Percentiles rank a stretch among this genome's conserved stretches.
These are phyloP conservation scores for Patiria miniata DNA, from an alignment of 35 echinoderm and acorn worm species.

Conservation along the genomic window DNA sequence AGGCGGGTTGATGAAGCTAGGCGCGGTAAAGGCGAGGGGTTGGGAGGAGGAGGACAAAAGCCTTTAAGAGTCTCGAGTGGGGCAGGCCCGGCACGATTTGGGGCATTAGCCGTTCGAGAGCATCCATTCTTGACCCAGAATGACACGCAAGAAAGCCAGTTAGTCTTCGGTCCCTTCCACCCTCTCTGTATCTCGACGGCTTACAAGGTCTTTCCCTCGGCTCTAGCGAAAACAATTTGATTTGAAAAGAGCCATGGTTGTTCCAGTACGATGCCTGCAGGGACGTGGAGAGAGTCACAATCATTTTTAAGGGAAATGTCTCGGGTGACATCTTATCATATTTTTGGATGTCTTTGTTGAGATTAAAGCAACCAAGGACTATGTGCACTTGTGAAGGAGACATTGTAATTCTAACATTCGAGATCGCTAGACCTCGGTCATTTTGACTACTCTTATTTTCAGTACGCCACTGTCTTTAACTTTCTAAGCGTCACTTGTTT, in stretches of 20 bases:
- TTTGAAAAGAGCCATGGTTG: conserved; percentile 8
- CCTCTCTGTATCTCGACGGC: not conserved
- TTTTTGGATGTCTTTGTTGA: not conserved
- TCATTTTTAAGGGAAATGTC: not conserved
- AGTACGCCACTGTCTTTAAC: too few relatives aligned
- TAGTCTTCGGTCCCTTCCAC: not conserved
- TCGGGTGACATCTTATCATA: not conserved
- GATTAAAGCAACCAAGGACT: too few relatives aligned
- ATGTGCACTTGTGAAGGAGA: too few relatives aligned
- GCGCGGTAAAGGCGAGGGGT: not conserved
- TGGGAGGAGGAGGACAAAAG: not conserved
- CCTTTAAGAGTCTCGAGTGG: not conserved
- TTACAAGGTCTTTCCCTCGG: not conserved
- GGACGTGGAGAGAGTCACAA: not conserved
- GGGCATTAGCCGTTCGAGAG: conserved; percentile 27
- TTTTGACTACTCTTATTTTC: too few relatives aligned
- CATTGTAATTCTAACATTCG: too few relatives aligned
- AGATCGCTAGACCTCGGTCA: too few relatives aligned
- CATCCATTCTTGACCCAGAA: conserved; percentile 20
- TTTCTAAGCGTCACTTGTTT: too few relatives aligned
- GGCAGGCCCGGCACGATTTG: conserved; percentile 18
- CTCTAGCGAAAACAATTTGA: conserved; percentile 5
- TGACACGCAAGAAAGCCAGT: conserved; percentile 1
- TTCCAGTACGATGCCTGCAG: not conserved
- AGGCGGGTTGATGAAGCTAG: not conserved